phyloP scores from a whole-genome alignment of 2,888 invertebrate species.

The Labia minor region DNA sequence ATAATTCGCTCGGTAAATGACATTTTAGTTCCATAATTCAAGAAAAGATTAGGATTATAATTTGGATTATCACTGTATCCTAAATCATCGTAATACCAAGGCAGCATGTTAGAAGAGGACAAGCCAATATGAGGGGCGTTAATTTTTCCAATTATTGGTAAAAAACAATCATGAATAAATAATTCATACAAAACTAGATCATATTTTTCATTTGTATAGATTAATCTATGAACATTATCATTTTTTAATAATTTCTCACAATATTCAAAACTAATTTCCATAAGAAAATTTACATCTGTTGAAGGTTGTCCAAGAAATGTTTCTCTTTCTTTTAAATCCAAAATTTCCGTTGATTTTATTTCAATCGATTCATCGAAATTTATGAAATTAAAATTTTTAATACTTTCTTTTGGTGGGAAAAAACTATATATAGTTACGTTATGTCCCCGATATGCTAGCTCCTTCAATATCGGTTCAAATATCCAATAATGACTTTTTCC shows the following conservation, averaged over 20 bases:
- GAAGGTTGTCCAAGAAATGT: background rate
- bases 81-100: background rate
- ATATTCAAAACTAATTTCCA: background rate
- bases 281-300: background rate
- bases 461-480: background rate
- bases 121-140: background rate
- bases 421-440: background rate
- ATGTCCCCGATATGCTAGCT: background rate
- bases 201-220: background rate
- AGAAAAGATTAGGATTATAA: background rate
- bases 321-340: background rate
- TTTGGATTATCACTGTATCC: background rate
- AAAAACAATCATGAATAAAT: background rate
- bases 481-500: background rate
- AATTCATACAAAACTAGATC: background rate
- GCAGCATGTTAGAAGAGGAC: background rate
- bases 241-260: background rate
- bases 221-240: background rate
- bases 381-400: background rate
- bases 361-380: background rate
- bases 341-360: background rate
- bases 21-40: background rate
- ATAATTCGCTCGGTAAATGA: background rate
- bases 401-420: background rate
- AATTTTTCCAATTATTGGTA: background rate